phyloP scores from a whole-genome alignment of 2,113 vertebrate genomes.

The Urocynchramus pylzowi region DNA sequence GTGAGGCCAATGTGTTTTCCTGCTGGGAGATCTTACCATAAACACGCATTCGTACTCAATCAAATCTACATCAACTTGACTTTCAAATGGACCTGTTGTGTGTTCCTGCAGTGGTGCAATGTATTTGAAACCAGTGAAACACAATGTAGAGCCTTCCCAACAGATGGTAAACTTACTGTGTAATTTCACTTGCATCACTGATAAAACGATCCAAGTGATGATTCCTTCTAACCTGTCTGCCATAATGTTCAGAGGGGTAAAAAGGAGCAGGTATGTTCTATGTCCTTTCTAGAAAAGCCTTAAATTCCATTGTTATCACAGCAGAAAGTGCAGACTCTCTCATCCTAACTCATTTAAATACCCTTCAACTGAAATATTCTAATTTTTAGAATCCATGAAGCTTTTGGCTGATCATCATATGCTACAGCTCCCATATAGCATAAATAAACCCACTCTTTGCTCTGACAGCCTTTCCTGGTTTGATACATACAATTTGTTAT shows the following conservation, averaged over 20 bases:
- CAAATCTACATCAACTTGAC: neutral
- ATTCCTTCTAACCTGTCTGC: neutral
- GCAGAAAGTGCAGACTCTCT: too few relatives aligned
- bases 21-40: neutral
- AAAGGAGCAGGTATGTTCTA: neutral
- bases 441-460: neutral
- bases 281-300: neutral
- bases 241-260: neutral
- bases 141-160: neutral
- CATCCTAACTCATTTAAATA: neutral
- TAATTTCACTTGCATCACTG: neutral
- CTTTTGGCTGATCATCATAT: neutral
- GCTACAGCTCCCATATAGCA: neutral
- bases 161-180: neutral
- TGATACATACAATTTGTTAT: neutral
- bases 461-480: neutral
- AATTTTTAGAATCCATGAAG: neutral
- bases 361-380: neutral
- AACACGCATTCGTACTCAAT: neutral
- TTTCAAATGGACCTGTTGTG: neutral
- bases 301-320: neutral
- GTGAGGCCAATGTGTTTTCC: neutral
- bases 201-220: neutral
- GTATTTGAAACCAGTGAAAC: neutral
- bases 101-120: neutral